A percentile compares a stretch with the other conserved stretches of the same genome.
Evolutionary conservation across 2,797 vertebrate genomes (phyloP).

Genomic region (Odontamblyopus rebecca): DNA sequence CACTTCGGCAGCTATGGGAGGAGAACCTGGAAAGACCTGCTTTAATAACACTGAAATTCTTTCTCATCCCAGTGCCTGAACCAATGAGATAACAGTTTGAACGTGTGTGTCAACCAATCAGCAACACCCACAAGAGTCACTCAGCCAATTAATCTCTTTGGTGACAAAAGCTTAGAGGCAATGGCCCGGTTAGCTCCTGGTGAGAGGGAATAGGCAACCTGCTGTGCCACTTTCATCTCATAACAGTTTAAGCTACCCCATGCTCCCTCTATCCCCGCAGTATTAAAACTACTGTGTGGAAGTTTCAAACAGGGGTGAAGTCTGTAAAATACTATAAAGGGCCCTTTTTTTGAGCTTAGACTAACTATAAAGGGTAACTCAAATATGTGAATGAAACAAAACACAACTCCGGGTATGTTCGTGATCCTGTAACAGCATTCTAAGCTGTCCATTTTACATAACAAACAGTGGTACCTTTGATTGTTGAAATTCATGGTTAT

Average conservation of each 20-base stretch:
- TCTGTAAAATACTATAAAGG: neutral
- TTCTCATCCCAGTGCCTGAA: slow-evolving; percentile 56
- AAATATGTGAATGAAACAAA: too few species aligned
- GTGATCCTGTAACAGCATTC: too few species aligned
- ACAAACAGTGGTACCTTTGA: neutral
- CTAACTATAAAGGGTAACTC: too few species aligned
- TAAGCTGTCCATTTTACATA: too few species aligned
- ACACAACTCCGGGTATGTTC: too few species aligned
- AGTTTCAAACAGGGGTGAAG: neutral
- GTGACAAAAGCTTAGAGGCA: slow-evolving; percentile 71
- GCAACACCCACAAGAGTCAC: slow-evolving; percentile 61
- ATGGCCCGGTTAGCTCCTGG: slow-evolving; percentile 67
- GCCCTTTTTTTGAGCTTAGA: too few species aligned
- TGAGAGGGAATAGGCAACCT: slow-evolving; percentile 62
- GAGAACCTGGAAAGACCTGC: neutral
- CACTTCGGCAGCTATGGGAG: neutral
- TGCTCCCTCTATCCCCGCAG: slow-evolving; percentile 34
- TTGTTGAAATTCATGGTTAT: neutral
- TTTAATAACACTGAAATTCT: slow-evolving; percentile 11
- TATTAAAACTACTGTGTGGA: neutral
- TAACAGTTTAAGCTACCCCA: slow-evolving; percentile 45
- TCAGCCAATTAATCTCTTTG: slow-evolving; percentile 72
- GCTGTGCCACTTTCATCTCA: slow-evolving; percentile 65
- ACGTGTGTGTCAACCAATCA: slow-evolving; percentile 70
- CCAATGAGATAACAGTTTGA: slow-evolving; percentile 76